Evolutionary conservation across 2,888 invertebrate genomes (phyloP), one percentile per base, ranked within the genome.

Genomic region (Eurytoma californica): DNA sequence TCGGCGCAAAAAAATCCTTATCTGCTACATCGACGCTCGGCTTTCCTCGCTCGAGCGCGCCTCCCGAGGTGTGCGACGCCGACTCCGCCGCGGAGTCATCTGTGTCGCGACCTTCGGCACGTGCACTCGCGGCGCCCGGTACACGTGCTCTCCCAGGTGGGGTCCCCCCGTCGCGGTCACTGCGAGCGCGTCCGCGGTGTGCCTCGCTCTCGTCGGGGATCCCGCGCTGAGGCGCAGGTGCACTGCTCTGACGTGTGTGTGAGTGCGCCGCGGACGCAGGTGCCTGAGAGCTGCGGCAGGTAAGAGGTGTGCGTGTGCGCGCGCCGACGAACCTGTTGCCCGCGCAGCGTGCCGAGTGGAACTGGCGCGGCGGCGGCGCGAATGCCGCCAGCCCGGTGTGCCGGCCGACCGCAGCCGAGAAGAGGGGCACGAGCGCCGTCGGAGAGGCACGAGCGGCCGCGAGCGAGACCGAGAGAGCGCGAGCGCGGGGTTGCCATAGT

Each of bases 401-500:
- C n/a, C 51, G 24, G 53, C n/a, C 28, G 60, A 24, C 61, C 30
- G n/a, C 72, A 65, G 30, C 13, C 16, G 68, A 61, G 30, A 61
- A 28, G 61, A 61, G 61, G 28, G 61, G 24, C 14, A 49, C 61
- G 51, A 47, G 24, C 67, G 16, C 24, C 57, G 55, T 1, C 28
- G 58, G 13, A 51, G 20, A 20, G 39, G 24, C 49, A 4, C 24
- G 58, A 49, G 49, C 7, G 58, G 16, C 16, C 20, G 66, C 30
- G 66, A 12, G 58, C 4, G 30, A 39, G 69, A 57, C 49, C 39
- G 49, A 47, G 39, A 30, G 18, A n/a, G 13, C 18, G 39, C 55
- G 18, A n/a, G 13, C 18, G 30, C 12, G 20, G 58, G 65, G 77
- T 77, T 77, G 65, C 77, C 77, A 70, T 77, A 70, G 70, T 77